Percentiles rank a stretch among this genome's conserved stretches.
phyloP scores from a whole-genome alignment of 2,113 vertebrate species.

The Coptodon bakossiorum region DNA sequence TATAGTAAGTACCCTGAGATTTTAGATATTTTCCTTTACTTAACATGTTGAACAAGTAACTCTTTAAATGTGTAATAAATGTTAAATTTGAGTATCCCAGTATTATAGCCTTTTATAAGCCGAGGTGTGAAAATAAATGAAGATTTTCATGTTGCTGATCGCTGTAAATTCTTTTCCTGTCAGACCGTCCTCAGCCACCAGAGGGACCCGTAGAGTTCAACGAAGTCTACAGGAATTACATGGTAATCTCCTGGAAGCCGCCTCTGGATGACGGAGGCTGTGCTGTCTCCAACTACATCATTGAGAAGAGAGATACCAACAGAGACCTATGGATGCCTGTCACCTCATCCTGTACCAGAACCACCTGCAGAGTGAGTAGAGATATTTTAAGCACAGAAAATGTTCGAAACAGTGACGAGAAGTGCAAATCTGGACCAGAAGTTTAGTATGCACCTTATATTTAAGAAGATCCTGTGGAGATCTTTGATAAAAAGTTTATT shows the following conservation, averaged over 20 bases:
- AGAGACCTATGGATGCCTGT: constrained; percentile 98
- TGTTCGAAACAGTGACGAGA: background rate
- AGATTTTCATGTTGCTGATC: background rate
- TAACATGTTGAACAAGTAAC: background rate
- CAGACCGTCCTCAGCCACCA: constrained; percentile 93
- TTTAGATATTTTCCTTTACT: background rate
- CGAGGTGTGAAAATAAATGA: background rate
- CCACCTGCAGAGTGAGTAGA: constrained; percentile 77
- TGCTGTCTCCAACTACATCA: constrained; percentile 91
- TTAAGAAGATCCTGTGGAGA: background rate
- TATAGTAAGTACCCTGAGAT: background rate
- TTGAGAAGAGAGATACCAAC: constrained; percentile 93
- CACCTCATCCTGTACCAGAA: constrained; percentile 85
- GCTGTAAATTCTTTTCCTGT: background rate
- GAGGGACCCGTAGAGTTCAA: constrained; percentile 91
- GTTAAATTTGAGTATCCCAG: background rate
- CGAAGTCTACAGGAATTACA: constrained; percentile 89
- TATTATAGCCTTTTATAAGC: background rate
- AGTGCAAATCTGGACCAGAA: background rate
- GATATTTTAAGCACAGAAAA: background rate
- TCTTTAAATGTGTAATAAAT: background rate
- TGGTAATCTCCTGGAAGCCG: constrained; percentile 94
- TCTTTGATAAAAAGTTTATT: background rate
- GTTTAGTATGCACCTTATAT: background rate
- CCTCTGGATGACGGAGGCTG: constrained; percentile 96